Percentiles rank a stretch among this genome's conserved stretches.
These are phyloP conservation scores for Petrophora chlorosata DNA, from an alignment of 2,888 invertebrate genomes.

Conservation along the genomic window DNA sequence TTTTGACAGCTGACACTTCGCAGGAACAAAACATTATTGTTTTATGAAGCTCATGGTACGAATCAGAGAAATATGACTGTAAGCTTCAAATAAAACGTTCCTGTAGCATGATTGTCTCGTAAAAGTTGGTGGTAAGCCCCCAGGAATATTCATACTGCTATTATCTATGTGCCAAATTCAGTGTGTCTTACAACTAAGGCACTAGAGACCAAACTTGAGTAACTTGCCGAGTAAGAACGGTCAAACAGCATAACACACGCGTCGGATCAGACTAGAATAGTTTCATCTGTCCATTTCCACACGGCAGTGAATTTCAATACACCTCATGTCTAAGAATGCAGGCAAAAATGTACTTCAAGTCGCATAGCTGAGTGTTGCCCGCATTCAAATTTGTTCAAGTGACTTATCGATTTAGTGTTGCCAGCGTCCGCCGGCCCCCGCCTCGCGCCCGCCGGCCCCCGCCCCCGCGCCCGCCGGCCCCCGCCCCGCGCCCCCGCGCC, in stretches of 20 bases:
- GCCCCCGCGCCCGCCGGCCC: slow-evolving; percentile 9
- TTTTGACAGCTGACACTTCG: no score
- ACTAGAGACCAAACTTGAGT: slow-evolving; percentile 5
- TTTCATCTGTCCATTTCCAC: background rate
- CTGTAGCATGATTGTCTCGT: no score
- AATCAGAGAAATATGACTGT: no score
- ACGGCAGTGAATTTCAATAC: slow-evolving; percentile 17
- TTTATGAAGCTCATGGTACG: no score
- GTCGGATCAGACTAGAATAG: slow-evolving; percentile 11
- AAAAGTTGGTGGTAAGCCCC: no score
- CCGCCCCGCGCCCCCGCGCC: no score
- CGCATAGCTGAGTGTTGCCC: slow-evolving; percentile 21
- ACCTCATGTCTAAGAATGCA: slow-evolving; percentile 25
- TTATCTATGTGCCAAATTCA: slow-evolving; percentile 21
- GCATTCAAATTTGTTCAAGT: slow-evolving; percentile 14
- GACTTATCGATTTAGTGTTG: slow-evolving; percentile 33
- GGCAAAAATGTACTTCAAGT: slow-evolving; percentile 11
- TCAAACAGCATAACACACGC: background rate
- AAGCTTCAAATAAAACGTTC: no score
- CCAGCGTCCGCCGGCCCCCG: slow-evolving; percentile 10
- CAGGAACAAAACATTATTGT: no score
- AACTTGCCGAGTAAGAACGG: background rate
- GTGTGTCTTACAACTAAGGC: slow-evolving; percentile 21
- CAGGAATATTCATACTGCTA: background rate
- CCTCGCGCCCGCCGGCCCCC: background rate